A percentile compares a stretch with the other conserved stretches of the same genome.
Evolutionary conservation across 1,140 invertebrate species (phyloP).

Genomic region (Ptiloglossa arizonensis): DNA sequence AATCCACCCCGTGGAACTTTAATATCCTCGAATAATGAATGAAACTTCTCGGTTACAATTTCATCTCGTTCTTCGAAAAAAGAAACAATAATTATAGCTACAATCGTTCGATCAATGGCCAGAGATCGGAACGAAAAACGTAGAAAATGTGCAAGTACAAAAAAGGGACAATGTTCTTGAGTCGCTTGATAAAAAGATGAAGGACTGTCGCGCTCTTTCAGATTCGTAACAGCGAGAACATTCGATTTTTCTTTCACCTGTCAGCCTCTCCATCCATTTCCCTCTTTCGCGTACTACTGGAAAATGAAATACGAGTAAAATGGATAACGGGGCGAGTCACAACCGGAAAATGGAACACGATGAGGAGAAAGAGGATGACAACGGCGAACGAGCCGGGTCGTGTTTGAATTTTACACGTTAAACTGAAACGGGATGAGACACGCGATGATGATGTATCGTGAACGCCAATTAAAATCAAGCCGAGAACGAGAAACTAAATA

Average conservation of each 20-base stretch:
- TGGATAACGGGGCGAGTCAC: conserved; percentile 29
- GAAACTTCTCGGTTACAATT: too few relatives aligned
- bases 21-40: too few relatives aligned
- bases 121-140: too few relatives aligned
- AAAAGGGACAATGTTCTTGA: neutral
- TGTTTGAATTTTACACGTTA: conserved; percentile 29
- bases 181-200: neutral
- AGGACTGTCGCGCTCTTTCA: neutral
- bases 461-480: conserved; percentile 20
- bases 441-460: conserved; percentile 21
- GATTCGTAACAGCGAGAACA: neutral
- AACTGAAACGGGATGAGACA: conserved; percentile 3
- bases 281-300: neutral
- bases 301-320: conserved; percentile 40
- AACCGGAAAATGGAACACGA: conserved; percentile 29
- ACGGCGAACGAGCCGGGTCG: neutral
- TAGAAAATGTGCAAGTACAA: too few relatives aligned
- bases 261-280: neutral
- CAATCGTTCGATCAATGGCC: too few relatives aligned
- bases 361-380: conserved; percentile 1
- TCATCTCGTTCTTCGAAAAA: too few relatives aligned
- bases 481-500: neutral
- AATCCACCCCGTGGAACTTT: too few relatives aligned
- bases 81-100: too few relatives aligned
- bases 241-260: conserved; percentile 30